These are phyloP conservation scores for Heterochromis multidens DNA, from an alignment of 2,113 vertebrate genomes.

Conservation along the genomic window DNA sequence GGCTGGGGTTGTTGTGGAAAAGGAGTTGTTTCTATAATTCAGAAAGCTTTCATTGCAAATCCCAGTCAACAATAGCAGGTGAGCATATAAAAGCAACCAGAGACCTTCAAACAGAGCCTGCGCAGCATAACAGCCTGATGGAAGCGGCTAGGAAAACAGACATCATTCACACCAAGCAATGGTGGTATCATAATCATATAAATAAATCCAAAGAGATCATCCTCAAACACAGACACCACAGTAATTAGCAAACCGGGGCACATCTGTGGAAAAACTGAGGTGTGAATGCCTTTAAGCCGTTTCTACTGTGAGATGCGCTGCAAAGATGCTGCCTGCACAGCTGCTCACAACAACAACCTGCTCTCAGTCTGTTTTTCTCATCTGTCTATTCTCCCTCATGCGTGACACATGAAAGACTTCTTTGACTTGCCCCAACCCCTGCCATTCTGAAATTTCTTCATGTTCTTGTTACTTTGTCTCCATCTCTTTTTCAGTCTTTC, in stretches of 20 bases:
- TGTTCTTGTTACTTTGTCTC: slow-evolving; percentile 40
- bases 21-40: slow-evolving; percentile 32
- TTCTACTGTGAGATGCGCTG: slow-evolving; percentile 29
- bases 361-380: slow-evolving; percentile 39
- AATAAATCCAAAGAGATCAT: slow-evolving; percentile 51
- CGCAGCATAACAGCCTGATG: not conserved
- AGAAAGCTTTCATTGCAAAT: slow-evolving; percentile 43
- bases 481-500: slow-evolving; percentile 42
- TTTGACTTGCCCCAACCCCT: not conserved
- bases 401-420: slow-evolving; percentile 56
- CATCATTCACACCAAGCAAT: not conserved
- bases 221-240: slow-evolving; percentile 24
- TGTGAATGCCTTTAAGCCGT: slow-evolving; percentile 45
- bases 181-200: slow-evolving; percentile 24
- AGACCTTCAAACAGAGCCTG: slow-evolving; percentile 3
- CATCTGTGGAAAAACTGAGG: slow-evolving; percentile 42
- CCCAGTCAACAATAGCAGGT: slow-evolving; percentile 55
- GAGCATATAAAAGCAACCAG: slow-evolving; percentile 24
- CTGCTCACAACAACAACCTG: slow-evolving; percentile 44
- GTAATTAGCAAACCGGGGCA: slow-evolving; percentile 52
- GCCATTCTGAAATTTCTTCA: slow-evolving; percentile 30
- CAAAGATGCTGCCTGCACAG: slow-evolving; percentile 23
- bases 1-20: slow-evolving; percentile 3
- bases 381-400: slow-evolving; percentile 46
- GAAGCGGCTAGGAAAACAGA: not conserved